Conservation (phyloP, 2,888 invertebrate genomes). For the Tetragonula carbonaria region DNA sequence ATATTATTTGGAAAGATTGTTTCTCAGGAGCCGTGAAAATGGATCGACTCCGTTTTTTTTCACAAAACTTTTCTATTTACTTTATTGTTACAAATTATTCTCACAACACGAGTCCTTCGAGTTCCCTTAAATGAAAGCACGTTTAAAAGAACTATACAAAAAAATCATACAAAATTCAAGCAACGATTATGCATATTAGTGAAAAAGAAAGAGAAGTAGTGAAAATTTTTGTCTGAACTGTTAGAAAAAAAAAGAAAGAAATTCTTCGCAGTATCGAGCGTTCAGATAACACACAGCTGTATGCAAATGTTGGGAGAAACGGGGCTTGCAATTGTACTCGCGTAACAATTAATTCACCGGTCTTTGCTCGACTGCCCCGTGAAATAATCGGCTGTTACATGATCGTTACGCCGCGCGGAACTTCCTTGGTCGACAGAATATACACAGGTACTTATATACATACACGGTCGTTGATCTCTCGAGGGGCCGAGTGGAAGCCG, state of each 20-base stretch:
- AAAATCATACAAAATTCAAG: no score
- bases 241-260: background rate
- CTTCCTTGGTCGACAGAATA: constrained; percentile 48
- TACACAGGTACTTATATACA: background rate
- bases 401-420: constrained; percentile 59
- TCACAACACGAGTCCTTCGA: background rate
- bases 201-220: no score
- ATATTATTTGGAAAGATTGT: background rate
- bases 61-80: no score
- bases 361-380: constrained; percentile 43
- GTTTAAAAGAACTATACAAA: background rate
- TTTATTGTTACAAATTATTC: background rate
- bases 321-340: constrained; percentile 14
- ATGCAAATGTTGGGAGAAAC: constrained; percentile 11
- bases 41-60: background rate
- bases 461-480: constrained; percentile 56
- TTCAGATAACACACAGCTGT: background rate
- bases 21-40: background rate
- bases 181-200: no score
- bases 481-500: constrained; percentile 10
- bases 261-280: background rate
- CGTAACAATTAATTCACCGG: constrained; percentile 56
- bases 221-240: no score
- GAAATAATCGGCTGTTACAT: constrained; percentile 65
- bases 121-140: background rate